These are phyloP conservation scores for Luidia sarsii DNA, from an alignment of 53 echinoderm and acorn worm genomes.

Conservation along the genomic window DNA sequence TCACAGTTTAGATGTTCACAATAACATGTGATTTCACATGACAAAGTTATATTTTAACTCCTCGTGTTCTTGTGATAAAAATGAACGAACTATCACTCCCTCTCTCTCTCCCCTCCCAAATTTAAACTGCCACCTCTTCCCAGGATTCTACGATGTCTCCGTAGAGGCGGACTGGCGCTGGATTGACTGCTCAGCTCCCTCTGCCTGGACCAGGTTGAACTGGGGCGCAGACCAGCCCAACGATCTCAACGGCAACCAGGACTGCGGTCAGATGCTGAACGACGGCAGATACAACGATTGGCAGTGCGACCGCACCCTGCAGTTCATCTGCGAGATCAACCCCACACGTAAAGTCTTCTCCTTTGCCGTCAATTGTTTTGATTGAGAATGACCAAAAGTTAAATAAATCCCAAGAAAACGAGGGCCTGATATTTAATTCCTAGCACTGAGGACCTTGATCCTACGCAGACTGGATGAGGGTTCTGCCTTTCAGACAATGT, in stretches of 20 bases:
- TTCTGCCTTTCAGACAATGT: too few relatives aligned
- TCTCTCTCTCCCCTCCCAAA: neutral
- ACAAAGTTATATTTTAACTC: neutral
- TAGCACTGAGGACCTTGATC: too few relatives aligned
- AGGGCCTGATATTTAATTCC: too few relatives aligned
- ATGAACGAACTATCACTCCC: neutral
- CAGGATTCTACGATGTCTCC: slow-evolving; percentile 80
- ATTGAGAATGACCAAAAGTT: too few relatives aligned
- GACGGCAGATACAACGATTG: slow-evolving; percentile 74
- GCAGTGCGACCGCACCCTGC: slow-evolving; percentile 66
- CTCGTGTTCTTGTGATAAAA: neutral
- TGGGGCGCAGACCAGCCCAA: slow-evolving; percentile 83
- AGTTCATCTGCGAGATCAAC: slow-evolving; percentile 85
- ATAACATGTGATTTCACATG: too few relatives aligned
- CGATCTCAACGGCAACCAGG: slow-evolving; percentile 64
- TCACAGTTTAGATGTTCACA: too few relatives aligned
- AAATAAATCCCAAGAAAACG: too few relatives aligned
- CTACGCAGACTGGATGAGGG: too few relatives aligned
- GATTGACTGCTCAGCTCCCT: slow-evolving; percentile 77
- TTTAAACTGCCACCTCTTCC: too few relatives aligned
- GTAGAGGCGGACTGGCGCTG: slow-evolving; percentile 78
- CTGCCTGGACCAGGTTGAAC: slow-evolving; percentile 64
- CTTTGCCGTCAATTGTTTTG: too few relatives aligned
- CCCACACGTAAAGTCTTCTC: slow-evolving; percentile 73
- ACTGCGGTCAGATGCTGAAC: slow-evolving; percentile 72